Conservation (phyloP, 1,140 invertebrate genomes). For the Sinella curviseta region DNA sequence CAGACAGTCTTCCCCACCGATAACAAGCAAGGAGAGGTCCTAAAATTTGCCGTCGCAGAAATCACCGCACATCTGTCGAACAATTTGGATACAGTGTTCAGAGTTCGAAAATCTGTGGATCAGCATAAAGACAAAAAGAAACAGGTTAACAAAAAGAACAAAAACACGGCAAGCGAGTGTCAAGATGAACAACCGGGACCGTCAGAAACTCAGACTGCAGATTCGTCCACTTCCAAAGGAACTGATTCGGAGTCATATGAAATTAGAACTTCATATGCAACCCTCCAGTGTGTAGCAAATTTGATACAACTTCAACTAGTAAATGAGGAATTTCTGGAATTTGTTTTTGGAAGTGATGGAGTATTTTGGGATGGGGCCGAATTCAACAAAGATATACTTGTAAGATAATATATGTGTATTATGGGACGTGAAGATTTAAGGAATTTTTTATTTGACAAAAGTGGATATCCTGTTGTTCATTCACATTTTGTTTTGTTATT, state of each 20-base stretch:
- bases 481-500: too few relatives aligned
- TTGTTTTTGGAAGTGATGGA: slow-evolving; percentile 7
- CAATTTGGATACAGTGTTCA: slow-evolving; percentile 13
- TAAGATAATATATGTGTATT: too few relatives aligned
- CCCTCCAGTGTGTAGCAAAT: not conserved
- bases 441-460: too few relatives aligned
- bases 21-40: slow-evolving; percentile 39
- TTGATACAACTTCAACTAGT: not conserved
- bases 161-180: not conserved
- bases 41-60: slow-evolving; percentile 39
- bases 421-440: not conserved
- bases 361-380: not conserved
- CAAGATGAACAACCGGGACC: not conserved
- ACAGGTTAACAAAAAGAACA: not conserved
- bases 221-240: not conserved
- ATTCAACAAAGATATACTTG: not conserved
- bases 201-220: not conserved
- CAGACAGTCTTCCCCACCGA: slow-evolving; percentile 51
- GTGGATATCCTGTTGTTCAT: not conserved
- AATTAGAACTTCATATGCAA: not conserved
- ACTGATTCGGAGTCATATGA: slow-evolving; percentile 28
- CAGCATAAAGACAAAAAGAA: not conserved
- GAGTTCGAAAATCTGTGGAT: not conserved
- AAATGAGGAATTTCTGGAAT: slow-evolving; percentile 19
- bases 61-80: slow-evolving; percentile 21